These are phyloP conservation scores for Cavia porcellus DNA, from an alignment of 2,113 vertebrate genomes.

Conservation along the genomic window DNA sequence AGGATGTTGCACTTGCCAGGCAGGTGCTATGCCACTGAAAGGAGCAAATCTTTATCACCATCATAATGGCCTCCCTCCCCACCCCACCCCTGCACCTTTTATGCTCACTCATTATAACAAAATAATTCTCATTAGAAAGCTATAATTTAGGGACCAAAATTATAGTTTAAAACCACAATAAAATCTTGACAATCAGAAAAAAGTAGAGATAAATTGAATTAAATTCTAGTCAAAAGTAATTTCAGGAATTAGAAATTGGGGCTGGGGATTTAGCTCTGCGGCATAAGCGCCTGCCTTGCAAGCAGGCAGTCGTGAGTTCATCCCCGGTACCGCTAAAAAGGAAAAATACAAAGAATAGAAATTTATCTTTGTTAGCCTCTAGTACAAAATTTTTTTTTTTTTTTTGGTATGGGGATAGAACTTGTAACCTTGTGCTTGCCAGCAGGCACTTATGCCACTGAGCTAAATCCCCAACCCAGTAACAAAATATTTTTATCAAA, in stretches of 20 bases:
- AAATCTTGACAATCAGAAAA: constrained; percentile 40
- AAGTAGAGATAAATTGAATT: not conserved
- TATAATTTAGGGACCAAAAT: constrained; percentile 9
- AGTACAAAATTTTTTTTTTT: not conserved
- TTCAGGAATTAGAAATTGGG: constrained; percentile 55
- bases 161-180: constrained; percentile 20
- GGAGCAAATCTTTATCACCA: constrained; percentile 49
- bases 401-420: no score
- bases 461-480: no score
- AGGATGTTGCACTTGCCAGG: no score
- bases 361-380: not conserved
- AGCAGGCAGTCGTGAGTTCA: no score
- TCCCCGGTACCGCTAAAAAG: no score
- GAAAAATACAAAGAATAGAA: not conserved
- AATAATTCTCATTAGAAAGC: not conserved
- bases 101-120: not conserved
- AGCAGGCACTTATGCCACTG: no score
- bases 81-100: not conserved
- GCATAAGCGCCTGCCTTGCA: no score
- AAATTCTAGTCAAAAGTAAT: constrained; percentile 66
- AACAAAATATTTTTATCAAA: constrained; percentile 40
- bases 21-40: no score
- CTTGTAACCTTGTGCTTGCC: no score
- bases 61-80: not conserved
- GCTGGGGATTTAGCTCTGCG: no score